These are phyloP conservation scores for Drosophila simulans DNA, from an alignment of 1,140 invertebrate genomes.

Conservation along the genomic window DNA sequence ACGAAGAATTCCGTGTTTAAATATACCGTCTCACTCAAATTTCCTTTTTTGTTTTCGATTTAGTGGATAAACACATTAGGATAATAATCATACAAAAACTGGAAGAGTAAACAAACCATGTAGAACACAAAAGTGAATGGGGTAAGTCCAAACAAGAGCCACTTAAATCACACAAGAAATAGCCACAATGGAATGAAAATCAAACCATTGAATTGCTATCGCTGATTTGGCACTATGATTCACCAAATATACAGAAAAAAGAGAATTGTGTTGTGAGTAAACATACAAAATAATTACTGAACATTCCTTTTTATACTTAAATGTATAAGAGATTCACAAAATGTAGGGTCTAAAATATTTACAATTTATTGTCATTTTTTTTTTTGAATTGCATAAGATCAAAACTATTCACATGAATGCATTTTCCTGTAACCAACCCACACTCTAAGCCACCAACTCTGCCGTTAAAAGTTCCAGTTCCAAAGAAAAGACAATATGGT, in stretches of 20 bases:
- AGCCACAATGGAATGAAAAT: not conserved
- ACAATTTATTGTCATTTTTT: not conserved
- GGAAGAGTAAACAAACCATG: not conserved
- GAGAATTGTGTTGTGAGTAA: not conserved
- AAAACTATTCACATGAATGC: not conserved
- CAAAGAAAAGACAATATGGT: constrained; percentile 22
- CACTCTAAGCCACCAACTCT: not conserved
- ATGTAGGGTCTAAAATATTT: not conserved
- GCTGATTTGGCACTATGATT: not conserved
- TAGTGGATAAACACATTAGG: too few relatives aligned
- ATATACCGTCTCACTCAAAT: too few relatives aligned
- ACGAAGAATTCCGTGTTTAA: too few relatives aligned
- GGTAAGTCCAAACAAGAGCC: not conserved
- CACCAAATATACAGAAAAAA: not conserved
- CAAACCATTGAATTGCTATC: not conserved
- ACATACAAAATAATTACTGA: not conserved
- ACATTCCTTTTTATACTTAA: not conserved
- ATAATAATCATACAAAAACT: not conserved
- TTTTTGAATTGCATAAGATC: not conserved
- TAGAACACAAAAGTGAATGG: not conserved
- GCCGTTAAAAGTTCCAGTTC: constrained; percentile 20
- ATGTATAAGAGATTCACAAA: not conserved
- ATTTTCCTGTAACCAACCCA: not conserved
- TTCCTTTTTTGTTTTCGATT: too few relatives aligned
- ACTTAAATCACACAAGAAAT: not conserved